A percentile compares a stretch with the other conserved stretches of the same genome.
phyloP scores from a whole-genome alignment of 2,797 vertebrate genomes.

The Cynodonichthys magdalenae region DNA sequence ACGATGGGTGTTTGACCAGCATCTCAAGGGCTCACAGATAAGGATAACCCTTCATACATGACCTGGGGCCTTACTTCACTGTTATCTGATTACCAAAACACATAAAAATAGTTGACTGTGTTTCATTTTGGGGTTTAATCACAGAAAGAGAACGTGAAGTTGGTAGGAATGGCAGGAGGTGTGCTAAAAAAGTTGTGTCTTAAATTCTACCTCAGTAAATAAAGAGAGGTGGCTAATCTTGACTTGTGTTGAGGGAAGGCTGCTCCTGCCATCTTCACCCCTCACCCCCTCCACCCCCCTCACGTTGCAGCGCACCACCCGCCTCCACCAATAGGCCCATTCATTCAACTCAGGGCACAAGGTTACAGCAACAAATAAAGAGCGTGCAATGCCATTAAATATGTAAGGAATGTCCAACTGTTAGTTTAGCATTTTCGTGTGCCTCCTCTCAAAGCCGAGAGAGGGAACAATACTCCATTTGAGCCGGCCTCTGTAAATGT shows the following conservation, averaged over 20 bases:
- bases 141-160: slow-evolving; percentile 42
- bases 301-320: slow-evolving; percentile 60
- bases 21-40: slow-evolving; percentile 58
- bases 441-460: slow-evolving; percentile 76
- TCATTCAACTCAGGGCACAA: slow-evolving; percentile 83
- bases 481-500: slow-evolving; percentile 70
- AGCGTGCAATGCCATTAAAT: slow-evolving; percentile 85
- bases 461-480: slow-evolving; percentile 80
- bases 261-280: slow-evolving; percentile 63
- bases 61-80: slow-evolving; percentile 33
- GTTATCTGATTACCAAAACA: slow-evolving; percentile 49
- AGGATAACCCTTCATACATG: slow-evolving; percentile 54
- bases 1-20: slow-evolving; percentile 61
- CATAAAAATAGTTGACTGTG: slow-evolving; percentile 20
- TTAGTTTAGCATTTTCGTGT: slow-evolving; percentile 87
- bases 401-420: slow-evolving; percentile 90
- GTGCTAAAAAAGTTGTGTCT: slow-evolving; percentile 55
- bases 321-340: slow-evolving; percentile 84
- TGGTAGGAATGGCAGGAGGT: slow-evolving; percentile 58
- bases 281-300: slow-evolving; percentile 48
- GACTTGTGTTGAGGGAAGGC: slow-evolving; percentile 63
- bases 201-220: slow-evolving; percentile 65
- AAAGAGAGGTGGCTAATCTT: slow-evolving; percentile 72
- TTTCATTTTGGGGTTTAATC: slow-evolving; percentile 50
- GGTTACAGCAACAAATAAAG: slow-evolving; percentile 94